Evolutionary conservation across 2,113 vertebrate genomes (phyloP).

Genomic region (Calypte anna): DNA sequence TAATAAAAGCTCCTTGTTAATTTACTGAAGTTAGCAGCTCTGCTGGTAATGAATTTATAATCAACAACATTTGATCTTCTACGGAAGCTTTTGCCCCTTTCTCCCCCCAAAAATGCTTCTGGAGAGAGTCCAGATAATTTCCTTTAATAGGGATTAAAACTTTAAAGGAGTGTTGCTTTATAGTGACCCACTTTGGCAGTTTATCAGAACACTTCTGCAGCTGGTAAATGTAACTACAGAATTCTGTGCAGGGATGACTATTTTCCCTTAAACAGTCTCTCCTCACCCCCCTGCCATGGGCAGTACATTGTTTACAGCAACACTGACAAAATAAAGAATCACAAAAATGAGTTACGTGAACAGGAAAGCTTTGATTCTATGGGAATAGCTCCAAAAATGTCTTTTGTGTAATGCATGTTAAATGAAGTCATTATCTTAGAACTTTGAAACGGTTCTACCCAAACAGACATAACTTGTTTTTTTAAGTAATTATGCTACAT

Average conservation of each 20-base stretch:
- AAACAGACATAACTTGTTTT: slow-evolving; percentile 18
- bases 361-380: slow-evolving; percentile 53
- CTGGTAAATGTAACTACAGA: slow-evolving; percentile 51
- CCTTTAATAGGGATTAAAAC: slow-evolving; percentile 62
- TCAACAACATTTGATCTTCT: slow-evolving; percentile 68
- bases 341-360: slow-evolving; percentile 48
- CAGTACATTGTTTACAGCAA: slow-evolving; percentile 61
- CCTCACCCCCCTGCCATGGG: slow-evolving; percentile 2
- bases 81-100: slow-evolving; percentile 45
- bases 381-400: slow-evolving; percentile 47
- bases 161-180: slow-evolving; percentile 63
- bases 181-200: slow-evolving; percentile 52
- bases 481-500: not conserved
- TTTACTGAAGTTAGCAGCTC: slow-evolving; percentile 65
- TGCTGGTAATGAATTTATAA: slow-evolving; percentile 71
- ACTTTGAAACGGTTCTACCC: slow-evolving; percentile 34
- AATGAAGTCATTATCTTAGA: slow-evolving; percentile 55
- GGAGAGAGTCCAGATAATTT: slow-evolving; percentile 68
- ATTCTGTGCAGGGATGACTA: slow-evolving; percentile 34
- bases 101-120: slow-evolving; percentile 27
- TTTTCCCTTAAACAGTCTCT: slow-evolving; percentile 50
- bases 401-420: slow-evolving; percentile 30
- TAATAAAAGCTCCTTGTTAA: slow-evolving; percentile 66
- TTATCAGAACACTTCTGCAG: slow-evolving; percentile 52
- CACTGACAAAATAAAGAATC: slow-evolving; percentile 60